These are phyloP conservation scores for Hololepta plana DNA, from an alignment of 2,888 invertebrate species.

Conservation along the genomic window DNA sequence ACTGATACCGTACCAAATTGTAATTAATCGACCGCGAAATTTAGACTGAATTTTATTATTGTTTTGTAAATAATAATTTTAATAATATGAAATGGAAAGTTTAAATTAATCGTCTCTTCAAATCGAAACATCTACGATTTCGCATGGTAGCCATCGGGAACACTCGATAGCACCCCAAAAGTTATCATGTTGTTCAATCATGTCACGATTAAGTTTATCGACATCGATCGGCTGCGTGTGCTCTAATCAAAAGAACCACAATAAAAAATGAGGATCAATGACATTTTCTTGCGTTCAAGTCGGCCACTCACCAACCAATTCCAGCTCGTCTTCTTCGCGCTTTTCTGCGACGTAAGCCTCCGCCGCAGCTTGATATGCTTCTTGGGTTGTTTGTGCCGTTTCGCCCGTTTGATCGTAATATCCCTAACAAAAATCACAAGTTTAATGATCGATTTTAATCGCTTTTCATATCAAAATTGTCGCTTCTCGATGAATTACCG, in stretches of 20 bases:
- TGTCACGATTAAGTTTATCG: conserved; percentile 59
- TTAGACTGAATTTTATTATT: not conserved
- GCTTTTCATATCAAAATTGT: conserved; percentile 1
- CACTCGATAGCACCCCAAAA: conserved; percentile 69
- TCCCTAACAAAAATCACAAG: conserved; percentile 21
- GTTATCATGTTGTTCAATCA: conserved; percentile 54
- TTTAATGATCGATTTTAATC: conserved; percentile 4
- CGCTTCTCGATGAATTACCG: too few species aligned
- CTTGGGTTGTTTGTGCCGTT: conserved; percentile 20
- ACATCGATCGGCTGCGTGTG: conserved; percentile 57
- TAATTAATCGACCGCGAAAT: too few species aligned
- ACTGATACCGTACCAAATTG: too few species aligned
- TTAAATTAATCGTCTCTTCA: too few species aligned
- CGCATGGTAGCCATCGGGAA: conserved; percentile 69
- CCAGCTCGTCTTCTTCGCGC: conserved; percentile 43
- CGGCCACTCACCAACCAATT: conserved; percentile 43
- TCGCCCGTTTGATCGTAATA: conserved; percentile 29
- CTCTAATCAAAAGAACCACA: conserved; percentile 32
- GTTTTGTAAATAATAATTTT: not conserved
- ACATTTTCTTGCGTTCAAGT: not conserved
- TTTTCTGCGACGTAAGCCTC: conserved; percentile 15
- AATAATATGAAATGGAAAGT: too few species aligned
- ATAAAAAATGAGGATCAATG: conserved; percentile 4
- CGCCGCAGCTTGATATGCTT: conserved; percentile 21
- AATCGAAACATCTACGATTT: conserved; percentile 40